phyloP scores from a whole-genome alignment of 30 jellyfish, hydroid and myxozoan species.

The Aurelia sp. region DNA sequence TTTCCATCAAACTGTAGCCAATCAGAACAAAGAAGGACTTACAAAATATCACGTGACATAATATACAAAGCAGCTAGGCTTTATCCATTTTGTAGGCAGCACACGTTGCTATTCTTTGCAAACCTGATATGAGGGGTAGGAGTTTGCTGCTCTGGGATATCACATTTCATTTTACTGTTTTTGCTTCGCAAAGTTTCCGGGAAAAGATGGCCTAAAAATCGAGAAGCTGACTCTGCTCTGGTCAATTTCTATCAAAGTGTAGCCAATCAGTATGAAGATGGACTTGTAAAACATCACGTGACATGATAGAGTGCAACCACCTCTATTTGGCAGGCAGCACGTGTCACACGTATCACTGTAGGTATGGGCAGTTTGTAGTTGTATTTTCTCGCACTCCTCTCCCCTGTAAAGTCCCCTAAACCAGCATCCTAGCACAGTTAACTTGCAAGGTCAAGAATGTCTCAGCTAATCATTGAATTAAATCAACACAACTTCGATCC shows the following conservation, averaged over 20 bases:
- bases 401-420: conserved; percentile 21
- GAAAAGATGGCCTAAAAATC: too few species aligned
- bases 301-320: conserved; percentile 43
- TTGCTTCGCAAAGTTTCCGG: too few species aligned
- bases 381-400: conserved; percentile 13
- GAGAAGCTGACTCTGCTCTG: too few species aligned
- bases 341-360: conserved; percentile 59
- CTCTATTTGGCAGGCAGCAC: conserved; percentile 75
- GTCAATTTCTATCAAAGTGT: too few species aligned
- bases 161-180: too few species aligned
- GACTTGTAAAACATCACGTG: conserved; percentile 75
- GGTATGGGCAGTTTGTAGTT: conserved; percentile 68
- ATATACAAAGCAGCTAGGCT: too few species aligned
- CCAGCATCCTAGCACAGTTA: background rate
- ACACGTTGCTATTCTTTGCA: too few species aligned
- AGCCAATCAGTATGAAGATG: conserved; percentile 43
- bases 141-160: too few species aligned
- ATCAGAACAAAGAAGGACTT: conserved; percentile 32
- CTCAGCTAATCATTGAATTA: conserved; percentile 64
- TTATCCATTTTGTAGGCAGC: too few species aligned
- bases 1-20: conserved; percentile 1
- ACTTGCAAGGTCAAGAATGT: conserved; percentile 56
- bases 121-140: too few species aligned
- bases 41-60: conserved; percentile 40
- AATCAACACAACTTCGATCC: conserved; percentile 55